Base-by-base conservation (phyloP, 2,888 invertebrate species). In the Orchesella flavescens region DNA sequence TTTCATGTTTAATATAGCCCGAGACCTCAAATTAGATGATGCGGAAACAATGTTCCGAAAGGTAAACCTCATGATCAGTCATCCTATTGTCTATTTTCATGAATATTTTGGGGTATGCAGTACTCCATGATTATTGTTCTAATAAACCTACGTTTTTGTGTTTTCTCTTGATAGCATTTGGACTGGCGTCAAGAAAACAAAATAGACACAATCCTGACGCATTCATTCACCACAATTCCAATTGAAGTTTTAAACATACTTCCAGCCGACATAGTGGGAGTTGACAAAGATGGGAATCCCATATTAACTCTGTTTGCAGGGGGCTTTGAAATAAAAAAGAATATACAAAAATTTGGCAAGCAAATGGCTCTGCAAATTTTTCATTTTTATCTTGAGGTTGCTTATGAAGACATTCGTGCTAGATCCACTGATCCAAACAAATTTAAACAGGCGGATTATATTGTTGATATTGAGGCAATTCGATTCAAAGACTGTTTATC, bases 111-210 rank as follows among this genome's bases (percentile, higher is more conserved):
- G 12, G 44, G 12, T 44, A 12, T 12, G 12, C 44, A 44, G 44
- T 44, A 44, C 44, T 9, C 44, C 12, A 7, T n/a, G n/a, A n/a
- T n/a, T n/a, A n/a, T n/a, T n/a, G n/a, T n/a, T n/a, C n/a, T n/a
- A n/a, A n/a, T n/a, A n/a, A n/a, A n/a, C n/a, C n/a, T n/a, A n/a
- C n/a, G n/a, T n/a, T n/a, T 24, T 23, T 24, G 24, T 17, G 4
- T 24, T 24, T 15, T 13, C 9, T 24, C 34, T 4, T 34, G 34
- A 34, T n/a, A 86, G 73, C 78, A 82, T 72, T 68, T 86, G 61
- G 86, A 82, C 10, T 87, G 86, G 86, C 77, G 80, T 59, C 53
- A 82, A 19, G 46, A 55, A 66, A 34, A 66, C n/a, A 69, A 83
- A n/a, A 84, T 86, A 17, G 86, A 85, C n/a, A 69, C 23, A 0